Evolutionary conservation across 2,888 invertebrate species (phyloP), one percentile per base, ranked within the genome.

Genomic region (Ophioninae sp.): DNA sequence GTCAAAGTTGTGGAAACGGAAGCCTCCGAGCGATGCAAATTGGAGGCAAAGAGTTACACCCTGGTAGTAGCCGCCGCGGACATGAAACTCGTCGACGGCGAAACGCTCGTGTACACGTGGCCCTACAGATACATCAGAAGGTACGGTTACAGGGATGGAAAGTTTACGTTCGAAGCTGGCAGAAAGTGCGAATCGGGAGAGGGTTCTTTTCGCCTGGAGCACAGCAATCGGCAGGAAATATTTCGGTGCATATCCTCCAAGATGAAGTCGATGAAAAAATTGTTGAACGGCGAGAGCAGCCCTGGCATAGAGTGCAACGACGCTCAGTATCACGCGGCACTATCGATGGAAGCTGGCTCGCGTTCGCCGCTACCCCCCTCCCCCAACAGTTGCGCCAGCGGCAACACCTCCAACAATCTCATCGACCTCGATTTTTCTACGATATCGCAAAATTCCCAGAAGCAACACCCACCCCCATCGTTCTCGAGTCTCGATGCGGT

Each of bases 101-200:
- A 95, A 89, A 94, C 95, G 87, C 92, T 96, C 23, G 93, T 95
- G 88, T 97, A 95, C 83, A 96, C 96, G 69, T 97, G 97, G 97
- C 97, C 97, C 67, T 97, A 96, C 91, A 95, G 96, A 87, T 97
- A 95, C 90, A 97, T 97, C 86, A 94, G 97, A 83, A 94, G 96
- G 83, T 97, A 97, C 92, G 97, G 97, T n/a, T 97, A 97, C 89
- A 95, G 96, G 87, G 96, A 96, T 91, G 97, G 97, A 63, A 97
- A 96, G 92, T 97, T 97, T 90, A 97, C 97, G 56, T 97, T 97
- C 92, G 97, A 97, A 94, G 97, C 97, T 23, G 97, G 97, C 0
- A 94, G 97, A 81, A 97, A 97, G 93, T 97, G 97, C 93, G 96
- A 96, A 87, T 97, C 97, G 0, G 97, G 97, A 0, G 97, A 97